Base-by-base conservation (phyloP, 2,888 invertebrate genomes). In the Exephanes ischioxanthus region DNA sequence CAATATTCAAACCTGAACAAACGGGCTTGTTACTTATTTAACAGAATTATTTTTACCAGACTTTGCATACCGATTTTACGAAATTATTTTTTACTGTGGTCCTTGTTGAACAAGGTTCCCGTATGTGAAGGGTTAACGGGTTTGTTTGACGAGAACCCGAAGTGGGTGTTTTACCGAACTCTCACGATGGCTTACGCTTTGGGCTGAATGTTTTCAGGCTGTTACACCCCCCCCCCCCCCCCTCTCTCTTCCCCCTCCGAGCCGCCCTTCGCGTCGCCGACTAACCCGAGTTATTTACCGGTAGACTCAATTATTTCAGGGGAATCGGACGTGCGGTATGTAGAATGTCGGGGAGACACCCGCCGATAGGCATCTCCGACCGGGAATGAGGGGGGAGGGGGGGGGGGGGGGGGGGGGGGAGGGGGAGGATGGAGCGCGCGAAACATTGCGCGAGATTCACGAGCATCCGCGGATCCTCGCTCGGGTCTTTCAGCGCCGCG, bases 371-470 rank as follows among this genome's bases (percentile, higher is more conserved):
- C 82, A 85, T 85, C 85, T 85, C 26, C 41, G 51, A 11, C 61
- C 67, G 14, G 85, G 45, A 48, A 48, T 48, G 45, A 3, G 4
- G 1, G 45, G 16, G 63, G 16, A 4, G 45, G 53, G 81, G 53
- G 80, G 72, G 80, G 76, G 82, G 72, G 71, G n/a, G n/a, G 4
- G 1, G 45, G 16, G 63, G 16, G 16, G 45, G 53, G 81, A 48
- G 80, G 72, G 80, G 76, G 82, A 72, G 71, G 41, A n/a, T 58
- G 41, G 61, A 81, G 71, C 72, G 85, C 83, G 85, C 85, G 85
- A 85, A 85, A 85, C 85, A 85, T 85, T 85, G 85, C 82, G 85
- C 85, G 85, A 80, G 82, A 85, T 85, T 85, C 85, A 85, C 85
- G 79, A 85, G 84, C 81, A 73, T 81, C 68, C 72, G 72, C 72